Base-by-base conservation (phyloP, 1,140 invertebrate genomes). In the Bombus huntii region DNA sequence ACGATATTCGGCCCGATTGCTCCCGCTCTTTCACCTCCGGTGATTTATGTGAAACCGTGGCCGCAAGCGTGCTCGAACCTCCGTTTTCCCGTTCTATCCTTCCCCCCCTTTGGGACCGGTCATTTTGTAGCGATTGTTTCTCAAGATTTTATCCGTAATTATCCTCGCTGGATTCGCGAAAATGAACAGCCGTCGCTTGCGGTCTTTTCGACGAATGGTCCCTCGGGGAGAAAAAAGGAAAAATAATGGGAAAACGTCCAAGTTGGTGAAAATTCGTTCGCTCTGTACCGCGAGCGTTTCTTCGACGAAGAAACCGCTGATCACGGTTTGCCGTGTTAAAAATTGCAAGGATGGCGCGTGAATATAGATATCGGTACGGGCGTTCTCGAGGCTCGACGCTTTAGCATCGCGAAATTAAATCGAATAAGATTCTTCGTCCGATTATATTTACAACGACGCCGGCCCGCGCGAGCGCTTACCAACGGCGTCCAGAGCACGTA, bases 71-170 rank as follows among this genome's bases (percentile, higher is more conserved):
- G 34, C 53, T 4, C 37, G 39, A 73, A 25, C 28, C 37, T 81
- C 22, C 13, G 68, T 59, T 81, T 13, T 9, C 15, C 28, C 47
- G 10, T 57, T 59, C 18, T 22, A 53, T 31, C 25, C 28, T 6
- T 34, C 1, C 34, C 47, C 47, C 47, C 34, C 47, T 5, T 3
- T 3, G 79, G 47, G n/a, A 12, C 25, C 12, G 53, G 28, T 73
- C 80, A 81, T 72, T 73, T 81, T 81, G 59, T 71, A 47, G n/a
- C 68, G 5, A 25, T 44, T 71, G 53, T 59, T 81, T 28, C 80
- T 81, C 79, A 62, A 53, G 22, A 22, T 75, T 57, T 75, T 57
- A 57, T 75, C 47, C 25, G 34, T 57, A 59, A 76, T 76, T 76
- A 59, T 31, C 9, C 74, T 34, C 53, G 22, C 8, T 28, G 34